A percentile compares a stretch with the other conserved stretches of the same genome.
Conservation (phyloP, 2,797 vertebrate species). For the Ptychadena robeensis region DNA sequence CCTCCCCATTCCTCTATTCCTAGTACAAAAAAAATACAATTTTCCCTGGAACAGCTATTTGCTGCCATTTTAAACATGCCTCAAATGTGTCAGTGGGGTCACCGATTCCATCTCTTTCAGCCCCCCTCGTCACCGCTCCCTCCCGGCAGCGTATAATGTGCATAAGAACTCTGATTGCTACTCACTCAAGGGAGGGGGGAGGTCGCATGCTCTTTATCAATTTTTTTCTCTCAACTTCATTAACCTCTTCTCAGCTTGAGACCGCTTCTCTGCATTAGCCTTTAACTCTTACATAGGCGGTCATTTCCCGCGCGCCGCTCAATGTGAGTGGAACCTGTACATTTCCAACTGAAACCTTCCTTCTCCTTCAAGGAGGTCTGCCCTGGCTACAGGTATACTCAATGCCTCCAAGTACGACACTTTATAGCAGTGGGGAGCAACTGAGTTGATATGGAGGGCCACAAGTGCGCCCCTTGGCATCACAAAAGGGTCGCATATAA, state of each 20-base stretch:
- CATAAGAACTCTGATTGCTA: slow-evolving; percentile 68
- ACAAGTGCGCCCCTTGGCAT: too few relatives aligned
- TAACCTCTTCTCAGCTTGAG: slow-evolving; percentile 56
- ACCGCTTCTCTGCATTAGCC: slow-evolving; percentile 28
- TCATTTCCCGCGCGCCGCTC: background rate
- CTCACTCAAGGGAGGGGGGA: slow-evolving; percentile 60
- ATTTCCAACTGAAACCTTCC: background rate
- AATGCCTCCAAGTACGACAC: background rate
- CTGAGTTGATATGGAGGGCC: too few relatives aligned
- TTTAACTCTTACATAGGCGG: background rate
- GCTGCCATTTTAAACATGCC: slow-evolving; percentile 52
- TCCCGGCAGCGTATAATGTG: slow-evolving; percentile 57
- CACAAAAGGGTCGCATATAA: too few relatives aligned
- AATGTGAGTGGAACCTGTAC: background rate
- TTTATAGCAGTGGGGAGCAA: too few relatives aligned
- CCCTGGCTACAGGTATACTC: background rate
- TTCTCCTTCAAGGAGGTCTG: background rate
- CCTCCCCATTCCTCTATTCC: slow-evolving; percentile 51
- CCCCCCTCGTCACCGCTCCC: background rate
- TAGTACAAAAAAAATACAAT: slow-evolving; percentile 42
- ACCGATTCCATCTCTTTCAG: slow-evolving; percentile 57
- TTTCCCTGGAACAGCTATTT: slow-evolving; percentile 59
- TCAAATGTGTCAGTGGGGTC: slow-evolving; percentile 57
- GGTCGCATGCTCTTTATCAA: slow-evolving; percentile 26
- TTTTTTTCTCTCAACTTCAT: slow-evolving; percentile 49